Base-by-base conservation (phyloP, 2,888 invertebrate genomes). In the Pycnomerus fuliginosus region DNA sequence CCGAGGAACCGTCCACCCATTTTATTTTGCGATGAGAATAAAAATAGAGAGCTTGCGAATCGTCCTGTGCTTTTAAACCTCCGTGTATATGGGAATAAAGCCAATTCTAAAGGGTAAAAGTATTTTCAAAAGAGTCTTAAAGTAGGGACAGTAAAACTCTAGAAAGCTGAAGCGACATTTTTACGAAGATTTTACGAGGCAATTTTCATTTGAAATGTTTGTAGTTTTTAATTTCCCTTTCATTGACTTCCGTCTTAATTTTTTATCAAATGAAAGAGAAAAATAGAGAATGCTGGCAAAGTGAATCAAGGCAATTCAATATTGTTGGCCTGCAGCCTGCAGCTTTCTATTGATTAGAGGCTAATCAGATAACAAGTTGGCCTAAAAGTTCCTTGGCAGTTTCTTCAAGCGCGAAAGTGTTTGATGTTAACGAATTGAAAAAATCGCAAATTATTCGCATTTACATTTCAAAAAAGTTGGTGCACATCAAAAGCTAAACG, bases 341-440 rank as follows among this genome's bases (percentile, higher is more conserved):
- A 35, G 46, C 35, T 29, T 29, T 47, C 44, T 50, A 50, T 47
- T 44, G 50, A 50, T 47, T 50, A 50, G 50, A 39, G 30, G 33
- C 43, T 50, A 50, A 50, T 50, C 46, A 43, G 43, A 50, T 50
- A 45, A 46, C 40, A 50, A 49, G 43, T 49, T 48, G 37, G 27
- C 37, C 28, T 37, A 46, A 46, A 49, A 50, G 42, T 50, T 47
- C 39, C 36, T 35, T 42, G 29, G 34, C 16, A 29, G 33, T 27
- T 44, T 50, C 43, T 47, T 30, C 28, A 44, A 27, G 17, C 31
- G 44, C 32, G 44, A 48, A 48, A 48, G 40, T 44, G 50, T 50
- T 50, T 50, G 50, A 50, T 50, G 50, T 50, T 50, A 50, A 50
- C 50, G 50, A 50, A 44, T 50, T 46, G 43, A 50, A 50, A 49